These are phyloP conservation scores for Paracanthobrama guichenoti DNA, from an alignment of 2,113 vertebrate genomes.

Conservation along the genomic window DNA sequence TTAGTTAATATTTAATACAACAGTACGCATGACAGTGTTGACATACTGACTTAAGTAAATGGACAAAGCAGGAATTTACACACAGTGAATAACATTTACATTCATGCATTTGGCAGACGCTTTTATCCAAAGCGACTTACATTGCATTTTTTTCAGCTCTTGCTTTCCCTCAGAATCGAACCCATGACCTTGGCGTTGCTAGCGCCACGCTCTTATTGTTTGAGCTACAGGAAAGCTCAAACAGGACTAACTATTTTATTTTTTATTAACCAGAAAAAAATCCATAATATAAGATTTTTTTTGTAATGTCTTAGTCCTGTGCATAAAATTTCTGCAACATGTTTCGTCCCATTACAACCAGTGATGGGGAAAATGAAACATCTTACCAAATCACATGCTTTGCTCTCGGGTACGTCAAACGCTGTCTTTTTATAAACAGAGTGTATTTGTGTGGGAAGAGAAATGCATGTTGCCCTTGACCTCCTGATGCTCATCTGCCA, in stretches of 20 bases:
- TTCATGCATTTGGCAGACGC: no score
- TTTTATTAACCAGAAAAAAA: not conserved
- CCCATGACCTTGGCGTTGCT: no score
- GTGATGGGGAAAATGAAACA: not conserved
- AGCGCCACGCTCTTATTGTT: no score
- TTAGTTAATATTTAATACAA: no score
- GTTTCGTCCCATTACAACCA: not conserved
- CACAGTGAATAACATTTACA: not conserved
- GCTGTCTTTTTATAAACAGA: constrained; percentile 12
- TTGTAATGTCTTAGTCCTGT: no score
- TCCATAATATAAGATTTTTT: not conserved
- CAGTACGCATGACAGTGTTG: no score
- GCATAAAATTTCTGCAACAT: not conserved
- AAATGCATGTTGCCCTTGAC: constrained; percentile 50
- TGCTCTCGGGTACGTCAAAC: not conserved
- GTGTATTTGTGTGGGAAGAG: constrained; percentile 50
- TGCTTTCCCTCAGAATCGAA: no score
- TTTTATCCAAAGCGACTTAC: no score
- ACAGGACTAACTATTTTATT: no score
- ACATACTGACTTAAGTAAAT: not conserved
- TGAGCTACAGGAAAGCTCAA: no score
- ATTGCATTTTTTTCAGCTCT: no score
- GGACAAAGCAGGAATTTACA: not conserved
- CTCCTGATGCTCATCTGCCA: constrained; percentile 49
- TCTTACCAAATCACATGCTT: not conserved